phyloP scores from a whole-genome alignment of 2,888 invertebrate genomes.

The Drosophila formosana region DNA sequence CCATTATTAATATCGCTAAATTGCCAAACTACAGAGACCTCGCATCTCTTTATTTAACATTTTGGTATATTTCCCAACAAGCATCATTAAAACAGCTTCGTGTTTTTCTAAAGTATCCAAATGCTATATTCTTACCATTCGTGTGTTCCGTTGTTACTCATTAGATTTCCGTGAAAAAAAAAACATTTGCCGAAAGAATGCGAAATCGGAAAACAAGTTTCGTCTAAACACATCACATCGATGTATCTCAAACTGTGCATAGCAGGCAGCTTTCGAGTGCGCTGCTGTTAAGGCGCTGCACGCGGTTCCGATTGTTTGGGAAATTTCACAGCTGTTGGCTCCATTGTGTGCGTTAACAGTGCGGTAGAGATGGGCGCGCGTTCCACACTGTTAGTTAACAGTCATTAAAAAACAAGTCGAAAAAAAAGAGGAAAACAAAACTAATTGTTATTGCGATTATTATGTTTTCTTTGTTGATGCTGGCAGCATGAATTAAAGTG shows the following conservation, averaged over 20 bases:
- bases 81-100: conserved; percentile 22
- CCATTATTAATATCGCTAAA: background rate
- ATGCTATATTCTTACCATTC: too few species aligned
- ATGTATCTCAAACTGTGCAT: conserved; percentile 1
- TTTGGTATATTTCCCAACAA: conserved; percentile 2
- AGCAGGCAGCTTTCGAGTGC: conserved; percentile 44
- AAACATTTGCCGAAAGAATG: background rate
- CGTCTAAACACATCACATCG: conserved; percentile 8
- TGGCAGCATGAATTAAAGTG: conserved; percentile 52
- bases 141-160: too few species aligned
- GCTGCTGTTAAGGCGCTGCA: conserved; percentile 29
- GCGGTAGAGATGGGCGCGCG: conserved; percentile 36
- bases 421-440: conserved; percentile 36
- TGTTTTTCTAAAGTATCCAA: too few species aligned
- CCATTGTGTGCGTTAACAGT: conserved; percentile 40
- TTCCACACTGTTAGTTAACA: conserved; percentile 48
- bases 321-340: conserved; percentile 55
- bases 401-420: conserved; percentile 42
- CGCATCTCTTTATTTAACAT: background rate
- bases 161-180: background rate
- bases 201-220: background rate
- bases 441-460: conserved; percentile 52
- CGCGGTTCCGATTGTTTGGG: conserved; percentile 54
- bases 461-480: conserved; percentile 23
- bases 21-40: too few species aligned